phyloP scores from a whole-genome alignment of 2,113 vertebrate species.

The Hyperoodon ampullatus region DNA sequence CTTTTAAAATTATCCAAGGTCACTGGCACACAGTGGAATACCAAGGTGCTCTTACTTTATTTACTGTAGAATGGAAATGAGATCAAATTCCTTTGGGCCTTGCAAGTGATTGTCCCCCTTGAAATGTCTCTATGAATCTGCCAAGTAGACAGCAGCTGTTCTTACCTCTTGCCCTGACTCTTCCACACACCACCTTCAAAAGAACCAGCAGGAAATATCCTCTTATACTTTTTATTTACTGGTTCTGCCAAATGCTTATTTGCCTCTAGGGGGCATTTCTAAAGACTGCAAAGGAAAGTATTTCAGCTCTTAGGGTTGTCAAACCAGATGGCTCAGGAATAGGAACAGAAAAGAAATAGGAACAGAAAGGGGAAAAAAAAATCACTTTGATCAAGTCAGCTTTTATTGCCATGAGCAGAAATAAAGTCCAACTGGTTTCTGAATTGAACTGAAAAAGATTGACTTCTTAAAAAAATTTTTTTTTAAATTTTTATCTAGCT shows the following conservation, averaged over 20 bases:
- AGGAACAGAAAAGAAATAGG: neutral
- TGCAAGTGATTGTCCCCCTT: constrained; percentile 3
- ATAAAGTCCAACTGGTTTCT: constrained; percentile 16
- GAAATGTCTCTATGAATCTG: constrained; percentile 58
- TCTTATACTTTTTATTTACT: constrained; percentile 49
- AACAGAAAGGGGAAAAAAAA: neutral
- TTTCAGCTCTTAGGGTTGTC: constrained; percentile 49
- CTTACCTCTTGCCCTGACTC: neutral
- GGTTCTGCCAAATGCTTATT: constrained; percentile 53
- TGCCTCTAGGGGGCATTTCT: constrained; percentile 66
- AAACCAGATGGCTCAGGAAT: constrained; percentile 45
- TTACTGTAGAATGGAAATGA: constrained; percentile 41
- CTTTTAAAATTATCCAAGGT: constrained; percentile 47
- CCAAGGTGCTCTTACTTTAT: neutral
- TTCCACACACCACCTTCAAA: neutral
- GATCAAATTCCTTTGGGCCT: constrained; percentile 33
- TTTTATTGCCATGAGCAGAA: neutral
- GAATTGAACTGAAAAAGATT: neutral
- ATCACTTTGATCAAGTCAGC: neutral
- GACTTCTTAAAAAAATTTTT: neutral
- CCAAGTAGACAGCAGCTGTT: neutral
- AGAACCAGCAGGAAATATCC: constrained; percentile 21
- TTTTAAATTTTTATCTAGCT: neutral
- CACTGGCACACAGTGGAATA: neutral
- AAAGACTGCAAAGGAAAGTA: constrained; percentile 44